Base-by-base conservation (phyloP, 2,113 vertebrate species). In the Dinomys branickii region DNA sequence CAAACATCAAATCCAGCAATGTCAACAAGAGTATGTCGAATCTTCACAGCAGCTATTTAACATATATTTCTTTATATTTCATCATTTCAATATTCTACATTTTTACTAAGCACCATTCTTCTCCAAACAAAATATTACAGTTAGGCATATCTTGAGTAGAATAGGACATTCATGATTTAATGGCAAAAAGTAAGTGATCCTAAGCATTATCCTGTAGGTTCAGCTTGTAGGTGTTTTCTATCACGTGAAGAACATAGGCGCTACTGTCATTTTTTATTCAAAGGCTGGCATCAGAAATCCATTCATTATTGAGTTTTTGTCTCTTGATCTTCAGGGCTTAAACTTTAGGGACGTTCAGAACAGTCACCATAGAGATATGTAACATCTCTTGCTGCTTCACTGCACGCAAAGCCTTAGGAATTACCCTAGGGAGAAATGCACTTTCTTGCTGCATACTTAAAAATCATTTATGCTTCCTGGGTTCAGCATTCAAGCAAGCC, bases 231-330 rank as follows among this genome's bases (percentile, higher is more conserved):
- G 20, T 35, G 35, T 67, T 94, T 73, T 65, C 47, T 58, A 4
- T 83, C 14, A 61, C 78, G 63, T 86, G 44, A 84, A 90, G 61
- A 91, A 35, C 56, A 67, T 96, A 93, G 41, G 38, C 67, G 0
- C 9, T 90, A 47, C 41, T 83, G 54, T 52, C 93, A 26, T n/a
- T 90, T 92, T 85, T 89, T 94, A 7, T 95, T 98, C 95, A 86
- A 16, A 96, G 94, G 90, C 75, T 90, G 52, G 35, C 85, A 90
- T 97, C 63, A 98, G 90, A 96, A 96, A 96, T 94, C 61, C 59
- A 96, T 98, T 98, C 95, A 75, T 96, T 96, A 95, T 87, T 97
- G 95, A 97, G 47, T 63, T 96, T 96, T 97, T 96, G n/a, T 96
- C 94, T 97, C 86, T 94, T 96, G 77, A 93, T 97, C 91, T 97